Conservation (phyloP, 2,113 vertebrate species). For the Hepsetus odoe region DNA sequence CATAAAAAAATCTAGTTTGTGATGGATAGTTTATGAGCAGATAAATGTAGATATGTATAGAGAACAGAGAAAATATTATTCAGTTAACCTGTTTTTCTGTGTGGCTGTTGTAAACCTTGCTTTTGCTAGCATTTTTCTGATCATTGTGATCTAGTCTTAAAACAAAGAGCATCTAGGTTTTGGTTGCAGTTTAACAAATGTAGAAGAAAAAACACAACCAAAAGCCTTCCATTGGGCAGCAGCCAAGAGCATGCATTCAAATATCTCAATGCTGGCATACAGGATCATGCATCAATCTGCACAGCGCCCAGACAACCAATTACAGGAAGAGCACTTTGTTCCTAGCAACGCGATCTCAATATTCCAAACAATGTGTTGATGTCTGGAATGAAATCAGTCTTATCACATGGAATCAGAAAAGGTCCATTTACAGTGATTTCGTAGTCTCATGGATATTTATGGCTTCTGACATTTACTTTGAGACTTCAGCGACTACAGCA, state of each 20-base stretch:
- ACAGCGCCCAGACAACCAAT: conserved; percentile 15
- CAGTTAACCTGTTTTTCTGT: neutral
- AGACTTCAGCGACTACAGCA: neutral
- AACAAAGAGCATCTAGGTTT: neutral
- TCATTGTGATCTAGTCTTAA: too few species aligned
- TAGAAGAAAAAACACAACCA: neutral
- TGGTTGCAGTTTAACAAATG: neutral
- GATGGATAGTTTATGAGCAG: neutral
- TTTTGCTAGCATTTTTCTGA: neutral
- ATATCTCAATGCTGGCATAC: conserved; percentile 12
- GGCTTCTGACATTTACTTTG: conserved; percentile 1
- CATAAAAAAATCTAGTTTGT: neutral
- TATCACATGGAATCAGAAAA: conserved; percentile 19
- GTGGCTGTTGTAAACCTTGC: neutral
- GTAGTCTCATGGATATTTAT: conserved; percentile 19
- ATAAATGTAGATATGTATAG: neutral
- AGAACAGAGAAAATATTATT: neutral
- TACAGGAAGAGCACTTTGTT: conserved; percentile 30
- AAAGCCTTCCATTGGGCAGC: neutral
- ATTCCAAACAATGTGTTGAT: neutral
- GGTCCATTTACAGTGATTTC: conserved; percentile 15
- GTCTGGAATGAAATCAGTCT: conserved; percentile 5
- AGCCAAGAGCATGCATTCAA: neutral
- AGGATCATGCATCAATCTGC: conserved; percentile 29
- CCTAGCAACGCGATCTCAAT: conserved; percentile 40